Percentiles rank a stretch among this genome's conserved stretches.
These are phyloP conservation scores for Siderastrea siderea DNA, from an alignment of 92 coral and sea anemone species.

Conservation along the genomic window DNA sequence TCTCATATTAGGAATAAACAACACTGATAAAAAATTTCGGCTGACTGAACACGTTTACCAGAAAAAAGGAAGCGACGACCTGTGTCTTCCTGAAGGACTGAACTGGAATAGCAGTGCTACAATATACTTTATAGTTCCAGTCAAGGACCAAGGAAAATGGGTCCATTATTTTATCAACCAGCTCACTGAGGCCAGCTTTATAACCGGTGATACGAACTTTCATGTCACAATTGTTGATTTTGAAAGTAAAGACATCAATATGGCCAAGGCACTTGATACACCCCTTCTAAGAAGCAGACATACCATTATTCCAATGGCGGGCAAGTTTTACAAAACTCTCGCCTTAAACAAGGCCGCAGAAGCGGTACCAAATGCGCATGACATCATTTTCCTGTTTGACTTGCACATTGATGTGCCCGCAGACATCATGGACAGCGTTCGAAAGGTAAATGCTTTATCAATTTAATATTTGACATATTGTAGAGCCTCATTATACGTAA, in stretches of 20 bases:
- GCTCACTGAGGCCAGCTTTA: no score
- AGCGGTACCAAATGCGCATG: constrained; percentile 26
- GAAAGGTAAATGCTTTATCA: constrained; percentile 37
- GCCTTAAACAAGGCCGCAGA: constrained; percentile 52
- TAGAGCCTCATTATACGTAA: no score
- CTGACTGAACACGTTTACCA: constrained; percentile 56
- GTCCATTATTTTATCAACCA: no score
- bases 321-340: constrained; percentile 43
- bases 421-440: constrained; percentile 41
- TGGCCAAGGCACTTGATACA: constrained; percentile 29
- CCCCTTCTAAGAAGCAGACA: constrained; percentile 33
- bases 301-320: no score
- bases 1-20: constrained; percentile 20
- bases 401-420: constrained; percentile 50
- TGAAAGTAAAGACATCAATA: constrained; percentile 48
- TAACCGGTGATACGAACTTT: constrained; percentile 46
- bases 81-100: constrained; percentile 59
- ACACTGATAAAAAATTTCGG: constrained; percentile 20
- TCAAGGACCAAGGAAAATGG: no score
- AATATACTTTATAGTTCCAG: no score
- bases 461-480: no score
- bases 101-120: no score
- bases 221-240: constrained; percentile 50
- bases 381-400: constrained; percentile 59
- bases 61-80: constrained; percentile 24